phyloP scores from a whole-genome alignment of 2,888 invertebrate species.

The Petrolisthes cinctipes region DNA sequence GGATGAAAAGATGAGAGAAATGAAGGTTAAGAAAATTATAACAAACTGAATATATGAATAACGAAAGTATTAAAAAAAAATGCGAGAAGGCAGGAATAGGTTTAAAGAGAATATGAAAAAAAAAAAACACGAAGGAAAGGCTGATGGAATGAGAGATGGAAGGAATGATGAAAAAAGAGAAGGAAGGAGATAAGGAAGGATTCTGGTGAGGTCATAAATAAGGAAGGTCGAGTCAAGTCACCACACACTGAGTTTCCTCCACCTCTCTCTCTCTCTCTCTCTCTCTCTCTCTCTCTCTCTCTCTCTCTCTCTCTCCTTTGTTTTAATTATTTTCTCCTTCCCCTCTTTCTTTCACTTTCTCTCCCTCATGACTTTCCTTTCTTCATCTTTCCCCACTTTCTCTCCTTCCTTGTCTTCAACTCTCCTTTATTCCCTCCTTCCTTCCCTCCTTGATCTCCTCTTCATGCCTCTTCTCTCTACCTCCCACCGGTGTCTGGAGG shows the following conservation, averaged over 20 bases:
- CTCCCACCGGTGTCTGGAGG: neutral
- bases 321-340: neutral
- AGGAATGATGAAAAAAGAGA: neutral
- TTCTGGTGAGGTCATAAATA: neutral
- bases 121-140: neutral
- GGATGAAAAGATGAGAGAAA: neutral
- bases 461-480: neutral
- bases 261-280: neutral
- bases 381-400: neutral
- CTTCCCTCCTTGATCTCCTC: neutral
- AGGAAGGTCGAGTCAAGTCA: neutral
- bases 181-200: neutral
- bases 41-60: neutral
- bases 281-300: neutral
- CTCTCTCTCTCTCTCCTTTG: neutral
- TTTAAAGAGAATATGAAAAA: neutral
- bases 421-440: neutral
- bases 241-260: conserved; percentile 6
- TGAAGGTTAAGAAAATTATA: neutral
- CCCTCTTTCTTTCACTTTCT: neutral
- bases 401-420: neutral
- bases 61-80: no score
- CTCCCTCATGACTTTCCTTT: neutral
- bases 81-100: neutral
- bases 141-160: neutral